Evolutionary conservation across 2,797 vertebrate genomes (phyloP), one percentile per base, ranked within the genome.

Genomic region (Phylloscopus collybita): DNA sequence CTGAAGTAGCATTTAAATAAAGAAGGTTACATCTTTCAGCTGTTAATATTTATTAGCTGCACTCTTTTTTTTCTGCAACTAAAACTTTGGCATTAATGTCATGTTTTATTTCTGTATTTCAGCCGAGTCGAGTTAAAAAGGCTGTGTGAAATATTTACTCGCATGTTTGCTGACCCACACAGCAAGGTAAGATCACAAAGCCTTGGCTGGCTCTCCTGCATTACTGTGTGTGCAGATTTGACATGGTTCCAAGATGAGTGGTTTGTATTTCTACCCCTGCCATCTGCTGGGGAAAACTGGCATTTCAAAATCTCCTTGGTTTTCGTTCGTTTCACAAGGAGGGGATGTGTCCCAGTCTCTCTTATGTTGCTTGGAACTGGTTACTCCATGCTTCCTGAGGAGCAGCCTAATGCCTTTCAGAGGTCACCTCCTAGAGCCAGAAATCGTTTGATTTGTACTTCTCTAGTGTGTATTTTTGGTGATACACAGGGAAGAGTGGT

Each of bases 81-180:
- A 54, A 49, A 79, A 12, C 16, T 45, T 74, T 65, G 86, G n/a
- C 38, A 90, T 94, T 95, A 76, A 97, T 90, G 78, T 13, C 0
- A 0, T 88, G 60, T 87, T 86, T 76, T 92, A 40, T 93, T 93
- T 85, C 45, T 97, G 47, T 84, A 3, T 86, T 97, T 60, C 92
- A 99, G 99, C 97, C 99, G 99, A 86, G 99, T 99, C 34, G 99
- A 99, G 93, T 97, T 99, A 95, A 99, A 99, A 98, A 98, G 99
- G 83, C 97, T 99, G 5, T 99, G 99, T 97, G 99, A 99, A 96
- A 99, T 99, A 97, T 99, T 99, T 98, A 99, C 99, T 12, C 98
- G 99, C 83, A 99, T 99, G 99, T 99, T 99, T 97, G 99, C 99
- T 70, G 99, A 99, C 93, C 99, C 99, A 71, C 99, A 99, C 89